Evolutionary conservation across 2,113 vertebrate species (phyloP), one percentile per base, ranked within the genome.

Genomic region (Leptodactylus fuscus): DNA sequence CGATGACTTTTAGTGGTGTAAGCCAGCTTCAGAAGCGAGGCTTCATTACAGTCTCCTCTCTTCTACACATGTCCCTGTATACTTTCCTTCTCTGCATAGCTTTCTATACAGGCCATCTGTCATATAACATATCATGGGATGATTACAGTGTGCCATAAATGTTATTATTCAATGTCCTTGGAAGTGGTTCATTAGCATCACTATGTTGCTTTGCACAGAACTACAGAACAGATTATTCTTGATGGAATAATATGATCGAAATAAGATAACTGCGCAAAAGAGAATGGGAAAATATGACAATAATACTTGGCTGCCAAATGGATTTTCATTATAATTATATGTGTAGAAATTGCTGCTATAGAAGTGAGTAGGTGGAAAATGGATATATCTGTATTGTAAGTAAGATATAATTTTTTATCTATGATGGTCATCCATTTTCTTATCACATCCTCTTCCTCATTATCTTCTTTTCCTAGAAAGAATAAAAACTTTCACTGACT

Each of bases 301-400:
- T n/a, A n/a, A n/a, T 74, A 24, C n/a, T 44, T 46, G 70, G n/a
- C 70, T 12, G 8, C 11, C 10, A 74, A 46, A 15, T 74, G 41
- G 38, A 74, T 74, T 74, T 74, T 24, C 22, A 74, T 74, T 74
- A 24, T 16, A 3, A 74, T 11, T 41, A n/a, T 22, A 71, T n/a
- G 3, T 34, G 15, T 16, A 5, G 1, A 34, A 67, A 0, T 44
- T 32, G 4, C 24, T 32, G 24, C 60, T 32, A 32, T 65, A 13
- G 27, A 34, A 67, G 62, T 7, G 32, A 67, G 62, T 34, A 36
- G 62, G 62, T 67, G 29, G 32, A 67, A 67, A 11, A 48, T 48
- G 46, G 46, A 48, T 12, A 34, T 20, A 36, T 20, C 0, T 16
- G 29, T 27, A 67, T 20, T 67, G 1, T 36, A 34, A 32, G 18